Conservation (phyloP, 1,140 invertebrate genomes). For the Aphelenchoides besseyi region DNA sequence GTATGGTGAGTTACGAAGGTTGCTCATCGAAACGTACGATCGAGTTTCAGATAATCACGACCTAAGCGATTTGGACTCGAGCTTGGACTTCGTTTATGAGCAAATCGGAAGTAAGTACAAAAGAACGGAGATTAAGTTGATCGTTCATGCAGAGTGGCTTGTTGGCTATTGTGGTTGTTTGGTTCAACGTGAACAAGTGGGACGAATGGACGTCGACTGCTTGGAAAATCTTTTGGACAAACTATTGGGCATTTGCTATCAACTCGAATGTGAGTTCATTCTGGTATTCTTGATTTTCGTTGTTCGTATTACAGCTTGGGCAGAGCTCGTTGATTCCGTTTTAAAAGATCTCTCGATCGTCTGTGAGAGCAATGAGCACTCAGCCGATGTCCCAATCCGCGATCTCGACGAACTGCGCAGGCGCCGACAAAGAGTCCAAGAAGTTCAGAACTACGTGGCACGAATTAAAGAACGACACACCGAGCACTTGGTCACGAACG, state of each 20-base stretch:
- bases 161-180: constrained; percentile 23
- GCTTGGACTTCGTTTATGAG: constrained; percentile 16
- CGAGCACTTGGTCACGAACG: constrained; percentile 12
- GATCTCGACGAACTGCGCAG: constrained; percentile 11
- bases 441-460: constrained; percentile 17
- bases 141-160: constrained; percentile 11
- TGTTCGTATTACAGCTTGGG: not conserved
- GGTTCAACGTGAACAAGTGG: constrained; percentile 18
- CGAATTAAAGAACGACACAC: constrained; percentile 11
- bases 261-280: constrained; percentile 17
- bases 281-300: not conserved
- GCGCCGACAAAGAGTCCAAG: not conserved
- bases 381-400: not conserved
- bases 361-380: not conserved
- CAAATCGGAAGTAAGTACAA: constrained; percentile 24
- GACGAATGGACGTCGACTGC: constrained; percentile 3
- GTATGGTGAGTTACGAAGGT: no score
- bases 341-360: not conserved
- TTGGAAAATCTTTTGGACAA: constrained; percentile 17
- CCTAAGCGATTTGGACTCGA: constrained; percentile 3
- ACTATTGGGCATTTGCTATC: constrained; percentile 14
- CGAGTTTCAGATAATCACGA: no score
- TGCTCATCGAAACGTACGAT: no score
- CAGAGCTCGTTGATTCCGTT: constrained; percentile 1
- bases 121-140: no score